Evolutionary conservation across 2,888 invertebrate species (phyloP).

Genomic region (Ernsta delagoae): DNA sequence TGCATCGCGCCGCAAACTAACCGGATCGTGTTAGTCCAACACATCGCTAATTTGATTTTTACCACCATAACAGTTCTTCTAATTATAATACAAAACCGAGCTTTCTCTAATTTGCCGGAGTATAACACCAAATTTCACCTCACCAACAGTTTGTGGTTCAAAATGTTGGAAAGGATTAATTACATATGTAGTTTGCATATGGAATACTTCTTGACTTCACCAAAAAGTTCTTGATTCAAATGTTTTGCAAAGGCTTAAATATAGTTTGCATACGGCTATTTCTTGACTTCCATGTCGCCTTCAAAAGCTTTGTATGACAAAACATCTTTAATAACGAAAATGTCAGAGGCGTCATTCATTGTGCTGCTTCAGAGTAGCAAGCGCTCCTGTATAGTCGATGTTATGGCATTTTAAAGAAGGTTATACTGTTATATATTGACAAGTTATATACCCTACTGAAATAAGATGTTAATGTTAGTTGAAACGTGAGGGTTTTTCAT

Average conservation of each 20-base stretch:
- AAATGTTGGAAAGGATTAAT: no score
- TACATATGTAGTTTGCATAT: no score
- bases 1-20: constrained; percentile 30
- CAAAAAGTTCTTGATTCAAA: no score
- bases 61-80: not conserved
- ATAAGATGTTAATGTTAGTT: not conserved
- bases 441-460: no score
- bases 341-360: not conserved
- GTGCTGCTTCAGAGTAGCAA: not conserved
- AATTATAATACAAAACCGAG: not conserved
- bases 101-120: not conserved
- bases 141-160: no score
- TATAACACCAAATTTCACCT: not conserved
- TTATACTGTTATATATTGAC: not conserved
- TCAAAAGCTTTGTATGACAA: not conserved
- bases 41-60: not conserved
- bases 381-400: not conserved
- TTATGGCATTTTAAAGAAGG: not conserved
- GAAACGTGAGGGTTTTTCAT: constrained; percentile 1
- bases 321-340: not conserved
- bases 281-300: no score
- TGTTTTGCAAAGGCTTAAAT: no score
- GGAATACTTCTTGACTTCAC: no score
- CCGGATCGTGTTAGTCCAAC: not conserved
- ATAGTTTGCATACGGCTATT: no score